Evolutionary conservation across 2,113 vertebrate genomes (phyloP), one percentile per base, ranked within the genome.

Genomic region (Ibidorhyncha struthersii): DNA sequence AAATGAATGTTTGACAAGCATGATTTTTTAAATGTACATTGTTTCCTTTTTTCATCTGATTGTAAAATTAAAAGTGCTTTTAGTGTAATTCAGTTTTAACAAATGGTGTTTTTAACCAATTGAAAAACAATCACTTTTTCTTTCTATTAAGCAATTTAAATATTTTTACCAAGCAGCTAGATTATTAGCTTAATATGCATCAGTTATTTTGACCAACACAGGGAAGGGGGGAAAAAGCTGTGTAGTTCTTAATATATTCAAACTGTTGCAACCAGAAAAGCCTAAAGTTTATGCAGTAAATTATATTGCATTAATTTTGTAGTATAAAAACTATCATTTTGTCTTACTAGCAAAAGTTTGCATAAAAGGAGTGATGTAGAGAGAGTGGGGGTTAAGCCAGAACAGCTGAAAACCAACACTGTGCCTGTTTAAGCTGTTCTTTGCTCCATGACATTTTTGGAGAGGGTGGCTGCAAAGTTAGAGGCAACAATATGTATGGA

Each of bases 71-170:
- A 74, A 96, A 93, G n/a, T 85, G 13, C 49, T 94, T 22, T 72
- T 87, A 82, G 27, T 89, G 16, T 80, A 92, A 92, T 85, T 89
- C 52, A 65, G 17, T 90, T 92, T 93, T 38, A 92, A 82, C 45
- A 93, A 95, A 84, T 61, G 32, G 34, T 96, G 59, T 71, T 96
- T 92, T 92, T 96, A 90, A 90, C 56, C 61, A 74, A 58, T 91
- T 91, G 83, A 81, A 96, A 91, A 82, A 89, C 86, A 82, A 91
- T 90, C 12, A 93, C 40, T 80, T 90, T 90, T 95, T 94, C 89
- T 96, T 89, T 97, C 74, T 93, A 77, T 93, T 90, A 96, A 96
- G 67, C 87, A 96, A 82, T 89, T 95, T 91, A 95, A 97, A 88
- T 97, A 88, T 97, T 96, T 97, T 97, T 86, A 87, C 43, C 72